These are phyloP conservation scores for Chrysodeixis includens DNA, from an alignment of 2,888 invertebrate genomes.

Conservation along the genomic window DNA sequence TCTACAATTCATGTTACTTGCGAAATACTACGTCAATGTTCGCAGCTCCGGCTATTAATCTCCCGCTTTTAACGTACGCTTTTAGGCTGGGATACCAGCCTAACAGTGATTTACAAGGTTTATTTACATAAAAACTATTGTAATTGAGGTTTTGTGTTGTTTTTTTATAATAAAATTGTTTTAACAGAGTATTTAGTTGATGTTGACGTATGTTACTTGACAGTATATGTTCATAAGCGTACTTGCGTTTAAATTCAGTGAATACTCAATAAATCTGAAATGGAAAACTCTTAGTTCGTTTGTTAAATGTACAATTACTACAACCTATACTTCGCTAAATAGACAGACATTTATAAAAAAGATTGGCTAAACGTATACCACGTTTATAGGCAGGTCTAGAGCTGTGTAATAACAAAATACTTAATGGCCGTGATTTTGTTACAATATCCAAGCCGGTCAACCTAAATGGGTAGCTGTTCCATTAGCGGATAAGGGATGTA, in stretches of 20 bases:
- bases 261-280: too few species aligned
- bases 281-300: too few species aligned
- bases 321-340: too few species aligned
- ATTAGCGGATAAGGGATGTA: constrained; percentile 59
- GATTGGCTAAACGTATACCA: too few species aligned
- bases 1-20: constrained; percentile 53
- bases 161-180: constrained; percentile 14
- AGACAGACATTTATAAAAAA: too few species aligned
- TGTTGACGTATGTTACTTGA: too few species aligned
- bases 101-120: constrained; percentile 35
- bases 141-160: constrained; percentile 12
- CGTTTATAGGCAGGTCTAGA: background rate
- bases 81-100: too few species aligned
- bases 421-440: constrained; percentile 30
- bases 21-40: constrained; percentile 42
- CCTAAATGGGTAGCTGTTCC: constrained; percentile 62
- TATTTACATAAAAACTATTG: constrained; percentile 33
- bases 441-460: constrained; percentile 44
- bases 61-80: constrained; percentile 28
- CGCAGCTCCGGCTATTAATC: constrained; percentile 37
- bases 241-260: too few species aligned
- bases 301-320: too few species aligned
- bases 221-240: too few species aligned
- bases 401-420: constrained; percentile 14
- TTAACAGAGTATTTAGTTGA: constrained; percentile 14